phyloP scores from a whole-genome alignment of 2,888 invertebrate genomes.

The Lepidocyrtinus sp. region DNA sequence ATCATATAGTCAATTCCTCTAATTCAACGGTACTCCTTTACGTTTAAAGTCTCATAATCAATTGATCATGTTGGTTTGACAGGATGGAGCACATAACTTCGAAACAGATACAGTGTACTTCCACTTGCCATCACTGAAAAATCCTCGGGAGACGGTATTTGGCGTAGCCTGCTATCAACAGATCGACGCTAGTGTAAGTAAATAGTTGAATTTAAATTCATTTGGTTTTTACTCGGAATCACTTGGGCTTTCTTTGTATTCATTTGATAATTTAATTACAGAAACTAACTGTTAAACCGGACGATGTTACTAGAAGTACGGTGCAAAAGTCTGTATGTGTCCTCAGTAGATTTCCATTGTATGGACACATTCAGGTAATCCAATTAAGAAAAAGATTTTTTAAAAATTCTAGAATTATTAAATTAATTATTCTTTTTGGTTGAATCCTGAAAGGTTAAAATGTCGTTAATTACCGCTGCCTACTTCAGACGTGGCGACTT shows the following conservation, averaged over 20 bases:
- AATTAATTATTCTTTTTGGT: slow-evolving; percentile 68
- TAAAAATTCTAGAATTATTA: too few relatives aligned
- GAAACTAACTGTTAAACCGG: slow-evolving; percentile 92
- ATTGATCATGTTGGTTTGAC: background rate
- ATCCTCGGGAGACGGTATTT: slow-evolving; percentile 89
- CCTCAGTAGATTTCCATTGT: slow-evolving; percentile 89
- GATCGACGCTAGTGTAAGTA: slow-evolving; percentile 89
- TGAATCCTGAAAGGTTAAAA: too few relatives aligned
- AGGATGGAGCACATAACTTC: slow-evolving; percentile 97
- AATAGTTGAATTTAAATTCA: too few relatives aligned
- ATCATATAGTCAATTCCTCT: too few relatives aligned
- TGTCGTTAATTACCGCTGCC: slow-evolving; percentile 95
- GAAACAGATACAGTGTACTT: slow-evolving; percentile 96
- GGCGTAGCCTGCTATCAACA: slow-evolving; percentile 98
- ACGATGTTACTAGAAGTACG: slow-evolving; percentile 96
- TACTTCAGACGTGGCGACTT: slow-evolving; percentile 98
- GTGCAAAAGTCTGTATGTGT: slow-evolving; percentile 99
- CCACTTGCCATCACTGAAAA: slow-evolving; percentile 89
- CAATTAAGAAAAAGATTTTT: too few relatives aligned
- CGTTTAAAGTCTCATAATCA: too few relatives aligned
- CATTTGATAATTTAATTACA: slow-evolving; percentile 73
- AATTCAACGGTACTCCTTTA: too few relatives aligned
- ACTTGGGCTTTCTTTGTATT: too few relatives aligned
- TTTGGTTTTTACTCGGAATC: too few relatives aligned
- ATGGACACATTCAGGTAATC: slow-evolving; percentile 92